These are phyloP conservation scores for Cinara cedri DNA, from an alignment of 2,888 invertebrate genomes.

Conservation along the genomic window DNA sequence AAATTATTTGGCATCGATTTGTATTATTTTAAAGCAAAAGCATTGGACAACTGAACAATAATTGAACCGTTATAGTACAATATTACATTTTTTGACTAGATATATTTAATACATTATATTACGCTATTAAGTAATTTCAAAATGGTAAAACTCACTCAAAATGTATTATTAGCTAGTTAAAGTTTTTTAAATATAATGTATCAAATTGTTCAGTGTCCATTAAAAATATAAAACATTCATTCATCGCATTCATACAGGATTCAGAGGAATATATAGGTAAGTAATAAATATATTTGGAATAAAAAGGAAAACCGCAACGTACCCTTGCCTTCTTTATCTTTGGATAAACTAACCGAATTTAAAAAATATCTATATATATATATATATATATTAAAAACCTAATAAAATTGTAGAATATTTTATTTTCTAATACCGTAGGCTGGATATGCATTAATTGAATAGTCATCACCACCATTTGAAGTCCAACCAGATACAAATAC, in stretches of 20 bases:
- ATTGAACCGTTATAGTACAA: conserved; percentile 9
- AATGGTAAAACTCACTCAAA: neutral
- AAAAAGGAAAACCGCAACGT: conserved; percentile 55
- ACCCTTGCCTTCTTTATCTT: conserved; percentile 38
- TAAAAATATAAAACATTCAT: conserved; percentile 37
- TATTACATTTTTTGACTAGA: too few species aligned
- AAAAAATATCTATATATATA: neutral
- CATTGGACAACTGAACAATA: conserved; percentile 33
- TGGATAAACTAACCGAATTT: conserved; percentile 18
- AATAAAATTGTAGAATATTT: neutral
- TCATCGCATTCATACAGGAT: conserved; percentile 46
- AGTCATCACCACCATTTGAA: conserved; percentile 74
- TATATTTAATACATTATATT: neutral
- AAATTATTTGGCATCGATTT: conserved; percentile 15
- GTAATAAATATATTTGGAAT: conserved; percentile 14
- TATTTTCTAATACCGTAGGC: conserved; percentile 55
- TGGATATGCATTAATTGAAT: conserved; percentile 61
- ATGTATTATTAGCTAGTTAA: neutral
- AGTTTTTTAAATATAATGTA: neutral
- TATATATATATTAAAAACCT: too few species aligned
- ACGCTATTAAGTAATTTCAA: neutral
- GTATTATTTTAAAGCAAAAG: conserved; percentile 27
- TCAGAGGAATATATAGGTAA: conserved; percentile 35
- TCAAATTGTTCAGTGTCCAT: conserved; percentile 37
- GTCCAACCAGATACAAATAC: conserved; percentile 85